Percentiles rank a stretch among this genome's conserved stretches.
phyloP scores from a whole-genome alignment of 1,140 invertebrate species.

The Bilobella aurantiaca region DNA sequence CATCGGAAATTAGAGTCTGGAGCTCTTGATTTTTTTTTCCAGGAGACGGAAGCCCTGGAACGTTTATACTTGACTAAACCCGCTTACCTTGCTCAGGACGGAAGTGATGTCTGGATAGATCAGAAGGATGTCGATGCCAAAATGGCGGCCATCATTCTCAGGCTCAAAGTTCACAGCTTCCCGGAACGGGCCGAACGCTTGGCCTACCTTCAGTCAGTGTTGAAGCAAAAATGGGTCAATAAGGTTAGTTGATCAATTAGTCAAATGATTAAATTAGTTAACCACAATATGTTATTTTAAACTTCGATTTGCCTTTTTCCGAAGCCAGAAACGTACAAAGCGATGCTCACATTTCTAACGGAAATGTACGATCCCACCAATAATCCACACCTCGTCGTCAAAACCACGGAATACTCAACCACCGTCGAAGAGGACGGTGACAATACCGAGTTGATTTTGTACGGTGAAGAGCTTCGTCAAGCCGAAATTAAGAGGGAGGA shows the following conservation, averaged over 20 bases:
- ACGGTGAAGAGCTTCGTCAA: background rate
- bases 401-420: background rate
- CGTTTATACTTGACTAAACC: background rate
- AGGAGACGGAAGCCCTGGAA: background rate
- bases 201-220: background rate
- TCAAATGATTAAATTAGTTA: background rate
- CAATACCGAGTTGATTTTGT: background rate
- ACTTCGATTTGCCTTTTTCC: background rate
- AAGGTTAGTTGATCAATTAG: background rate
- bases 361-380: background rate
- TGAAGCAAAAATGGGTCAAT: background rate
- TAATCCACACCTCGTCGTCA: background rate
- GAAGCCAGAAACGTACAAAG: background rate
- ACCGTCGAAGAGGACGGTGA: background rate
- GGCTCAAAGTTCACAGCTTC: background rate
- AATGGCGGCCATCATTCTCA: background rate
- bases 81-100: background rate
- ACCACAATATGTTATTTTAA: background rate
- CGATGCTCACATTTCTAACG: background rate
- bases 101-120: background rate
- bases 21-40: background rate
- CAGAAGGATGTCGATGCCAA: background rate
- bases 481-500: background rate
- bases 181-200: background rate
- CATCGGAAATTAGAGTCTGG: background rate